Evolutionary conservation across 2,888 invertebrate species (phyloP).

Genomic region (Petrolisthes cinctipes): DNA sequence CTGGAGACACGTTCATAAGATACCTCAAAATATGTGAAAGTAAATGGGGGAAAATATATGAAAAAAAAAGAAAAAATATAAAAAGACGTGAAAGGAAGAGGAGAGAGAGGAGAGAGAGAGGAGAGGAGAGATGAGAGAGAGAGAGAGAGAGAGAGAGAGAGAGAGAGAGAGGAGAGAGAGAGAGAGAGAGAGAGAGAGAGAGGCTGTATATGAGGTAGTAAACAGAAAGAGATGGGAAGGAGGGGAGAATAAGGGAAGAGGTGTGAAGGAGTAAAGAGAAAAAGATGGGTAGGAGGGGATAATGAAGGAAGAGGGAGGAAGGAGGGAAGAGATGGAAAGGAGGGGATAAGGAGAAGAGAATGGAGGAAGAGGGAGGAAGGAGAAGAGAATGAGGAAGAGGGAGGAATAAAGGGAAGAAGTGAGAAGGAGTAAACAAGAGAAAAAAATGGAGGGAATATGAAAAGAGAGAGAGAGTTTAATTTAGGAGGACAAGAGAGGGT

Average conservation of each 20-base stretch:
- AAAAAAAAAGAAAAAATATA: too few species aligned
- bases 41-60: too few species aligned
- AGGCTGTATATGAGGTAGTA: background rate
- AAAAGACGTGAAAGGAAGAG: background rate
- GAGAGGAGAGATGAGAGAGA: background rate
- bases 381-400: background rate
- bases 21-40: too few species aligned
- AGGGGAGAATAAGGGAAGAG: background rate
- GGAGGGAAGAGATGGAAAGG: background rate
- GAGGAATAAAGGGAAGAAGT: background rate
- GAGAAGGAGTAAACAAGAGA: background rate
- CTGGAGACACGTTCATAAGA: too few species aligned
- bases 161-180: background rate
- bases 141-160: background rate
- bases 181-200: background rate
- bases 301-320: background rate
- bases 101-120: background rate
- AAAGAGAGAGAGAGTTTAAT: background rate
- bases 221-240: background rate
- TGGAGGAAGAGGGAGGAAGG: background rate
- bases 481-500: too few species aligned
- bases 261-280: background rate
- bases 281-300: background rate
- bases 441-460: background rate
- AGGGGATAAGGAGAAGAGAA: background rate